A percentile compares a stretch with the other conserved stretches of the same genome.
Evolutionary conservation across 2,797 vertebrate genomes (phyloP).

Genomic region (Propithecus perrieri): DNA sequence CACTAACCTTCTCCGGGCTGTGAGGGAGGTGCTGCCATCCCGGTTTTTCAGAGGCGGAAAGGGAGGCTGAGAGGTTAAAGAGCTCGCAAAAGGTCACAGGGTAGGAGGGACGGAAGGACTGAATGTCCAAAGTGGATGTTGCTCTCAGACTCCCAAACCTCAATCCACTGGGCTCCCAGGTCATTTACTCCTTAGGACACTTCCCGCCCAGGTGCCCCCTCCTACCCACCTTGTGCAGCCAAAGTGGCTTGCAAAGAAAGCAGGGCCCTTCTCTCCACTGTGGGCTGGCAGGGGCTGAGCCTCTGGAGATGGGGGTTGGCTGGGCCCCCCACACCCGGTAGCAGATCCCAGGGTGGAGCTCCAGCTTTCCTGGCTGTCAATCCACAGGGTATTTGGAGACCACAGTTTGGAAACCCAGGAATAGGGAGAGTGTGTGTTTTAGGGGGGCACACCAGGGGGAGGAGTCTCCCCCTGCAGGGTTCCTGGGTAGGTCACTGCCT

Average conservation of each 20-base stretch:
- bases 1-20: neutral
- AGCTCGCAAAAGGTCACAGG: neutral
- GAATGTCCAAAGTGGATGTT: too few species aligned
- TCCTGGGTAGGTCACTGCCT: neutral
- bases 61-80: neutral
- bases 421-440: accelerated
- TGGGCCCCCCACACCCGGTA: neutral
- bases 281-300: neutral
- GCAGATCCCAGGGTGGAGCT: neutral
- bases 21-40: neutral
- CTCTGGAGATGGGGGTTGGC: too few species aligned
- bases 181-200: neutral
- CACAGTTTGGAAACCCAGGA: neutral
- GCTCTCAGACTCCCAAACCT: neutral
- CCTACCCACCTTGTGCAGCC: neutral
- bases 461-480: neutral
- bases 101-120: neutral
- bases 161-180: neutral
- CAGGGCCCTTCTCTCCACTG: accelerated
- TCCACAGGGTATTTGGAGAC: too few species aligned
- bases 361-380: neutral
- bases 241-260: neutral
- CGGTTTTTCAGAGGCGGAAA: neutral
- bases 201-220: too few species aligned
- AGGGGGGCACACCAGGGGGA: neutral